Base-by-base conservation (phyloP, 2,888 invertebrate species). In the Ornithoptera alexandrae region DNA sequence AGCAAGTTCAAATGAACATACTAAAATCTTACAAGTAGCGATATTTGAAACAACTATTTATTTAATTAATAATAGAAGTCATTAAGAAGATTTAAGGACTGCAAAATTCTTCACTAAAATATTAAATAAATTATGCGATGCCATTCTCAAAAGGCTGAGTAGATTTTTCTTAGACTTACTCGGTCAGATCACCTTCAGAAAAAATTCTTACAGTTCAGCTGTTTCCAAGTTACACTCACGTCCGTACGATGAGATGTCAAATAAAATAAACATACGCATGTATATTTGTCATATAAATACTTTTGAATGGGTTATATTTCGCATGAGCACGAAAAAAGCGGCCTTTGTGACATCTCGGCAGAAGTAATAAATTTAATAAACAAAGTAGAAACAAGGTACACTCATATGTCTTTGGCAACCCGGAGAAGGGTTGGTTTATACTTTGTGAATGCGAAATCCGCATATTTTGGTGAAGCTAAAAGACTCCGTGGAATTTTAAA, bases 371-470 rank as follows among this genome's bases (percentile, higher is more conserved):
- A 70, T 67, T 46, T 36, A 70, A 62, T 62, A 58, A 68, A 70
- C 64, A 64, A 70, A 70, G 64, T 60, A 53, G 62, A 67, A 70
- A 70, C 67, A 63, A 67, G 70, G 61, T 36, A 67, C 67, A 42
- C 36, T 50, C 66, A 39, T 36, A 67, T 61, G 46, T 67, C 61
- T 67, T 63, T 67, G 64, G 50, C 20, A 67, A 61, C 60, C 56
- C 30, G 50, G 62, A 53, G 53, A 63, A 67, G 62, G 53, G 70
- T 59, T 70, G 62, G n/a, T 62, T 58, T 70, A 22, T 67, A 56
- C 67, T 67, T 67, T 70, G 67, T 67, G 67, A 70, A 70, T 70
- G 63, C 60, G 42, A 67, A 70, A 70, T 67, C 42, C 63, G 53
- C 67, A 67, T 70, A 63, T 70, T 67, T 65, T 57, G 36, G 50